Base-by-base conservation (phyloP, 2,113 vertebrate species). In the Ptyas mucosa region DNA sequence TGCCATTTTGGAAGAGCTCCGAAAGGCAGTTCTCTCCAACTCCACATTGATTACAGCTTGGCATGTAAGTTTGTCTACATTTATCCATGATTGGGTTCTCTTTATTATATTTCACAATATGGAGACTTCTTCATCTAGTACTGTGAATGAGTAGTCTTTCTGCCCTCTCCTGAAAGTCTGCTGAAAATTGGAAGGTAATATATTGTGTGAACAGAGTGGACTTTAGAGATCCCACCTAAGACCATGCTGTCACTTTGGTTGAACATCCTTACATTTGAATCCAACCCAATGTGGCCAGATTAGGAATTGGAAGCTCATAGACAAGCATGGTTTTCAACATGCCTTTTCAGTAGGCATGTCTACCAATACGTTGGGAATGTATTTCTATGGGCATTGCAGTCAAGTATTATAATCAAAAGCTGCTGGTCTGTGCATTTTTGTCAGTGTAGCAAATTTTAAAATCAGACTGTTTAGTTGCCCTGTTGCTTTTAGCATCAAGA, bases 41-140 rank as follows among this genome's bases (percentile, higher is more conserved):
- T 98, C 98, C 21, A 95, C 97, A n/a, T 99, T 98, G 51, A 92
- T 98, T 75, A 97, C 98, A 7, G 99, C 98, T 1, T 99, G 99
- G 99, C 99, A 99, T 53, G 99, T 99, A 97, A 97, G 98, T 96
- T 12, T 89, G 46, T 9, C 12, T 94, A 46, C 34, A 4, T 29
- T 88, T 29, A 14, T 5, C 87, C 8, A 5, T 26, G 29, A 75
- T 8, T 1, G 94, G 4, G 64, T 14, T 53, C 0, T 81, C 29
- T 51, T 3, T 53, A n/a, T 90, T 57, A 61, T 58, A 0, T 52
- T 26, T 64, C 3, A 14, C 29, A 49, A 3, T 54, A 14, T 90
- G 89, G 9, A 26, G 86, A 53, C 1, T 53, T 34, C 15, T n/a
- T 34, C 51, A 34, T 7, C 21, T 53, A 53, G 14, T 53, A 18